These are phyloP conservation scores for Cygnus olor DNA, from an alignment of 2,797 vertebrate genomes.

Conservation along the genomic window DNA sequence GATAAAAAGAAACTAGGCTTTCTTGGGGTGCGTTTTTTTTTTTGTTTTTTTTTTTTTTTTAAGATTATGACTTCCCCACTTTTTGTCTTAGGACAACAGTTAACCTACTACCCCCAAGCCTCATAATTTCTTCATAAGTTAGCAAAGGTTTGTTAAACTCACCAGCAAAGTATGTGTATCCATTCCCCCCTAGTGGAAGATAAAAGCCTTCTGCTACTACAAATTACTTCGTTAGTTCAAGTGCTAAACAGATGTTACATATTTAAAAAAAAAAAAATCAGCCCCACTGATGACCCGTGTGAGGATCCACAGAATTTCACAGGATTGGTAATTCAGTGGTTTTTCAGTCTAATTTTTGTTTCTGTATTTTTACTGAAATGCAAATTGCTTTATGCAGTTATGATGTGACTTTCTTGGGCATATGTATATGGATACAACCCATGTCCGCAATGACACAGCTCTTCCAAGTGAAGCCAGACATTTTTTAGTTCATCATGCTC, in stretches of 20 bases:
- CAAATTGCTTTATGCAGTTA: background rate
- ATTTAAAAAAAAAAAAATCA: background rate
- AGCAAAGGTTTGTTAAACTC: background rate
- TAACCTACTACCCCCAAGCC: background rate
- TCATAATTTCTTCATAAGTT: background rate
- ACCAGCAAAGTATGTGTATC: slow-evolving; percentile 15
- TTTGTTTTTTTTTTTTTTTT: background rate
- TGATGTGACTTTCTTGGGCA: background rate
- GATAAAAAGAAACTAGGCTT: background rate
- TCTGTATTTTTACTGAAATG: background rate
- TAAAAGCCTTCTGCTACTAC: slow-evolving; percentile 1
- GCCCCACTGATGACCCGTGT: background rate
- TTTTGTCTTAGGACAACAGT: background rate
- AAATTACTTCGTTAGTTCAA: background rate
- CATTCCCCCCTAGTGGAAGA: slow-evolving; percentile 65
- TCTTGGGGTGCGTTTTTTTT: background rate
- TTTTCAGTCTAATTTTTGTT: background rate
- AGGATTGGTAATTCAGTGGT: background rate
- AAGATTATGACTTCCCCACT: background rate
- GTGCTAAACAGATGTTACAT: background rate
- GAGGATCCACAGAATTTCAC: background rate
- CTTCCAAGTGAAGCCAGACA: background rate
- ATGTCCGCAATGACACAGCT: background rate
- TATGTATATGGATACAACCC: background rate
- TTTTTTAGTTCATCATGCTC: background rate